Conservation (phyloP, 1,140 invertebrate genomes). For the Neotoxoptera formosana region DNA sequence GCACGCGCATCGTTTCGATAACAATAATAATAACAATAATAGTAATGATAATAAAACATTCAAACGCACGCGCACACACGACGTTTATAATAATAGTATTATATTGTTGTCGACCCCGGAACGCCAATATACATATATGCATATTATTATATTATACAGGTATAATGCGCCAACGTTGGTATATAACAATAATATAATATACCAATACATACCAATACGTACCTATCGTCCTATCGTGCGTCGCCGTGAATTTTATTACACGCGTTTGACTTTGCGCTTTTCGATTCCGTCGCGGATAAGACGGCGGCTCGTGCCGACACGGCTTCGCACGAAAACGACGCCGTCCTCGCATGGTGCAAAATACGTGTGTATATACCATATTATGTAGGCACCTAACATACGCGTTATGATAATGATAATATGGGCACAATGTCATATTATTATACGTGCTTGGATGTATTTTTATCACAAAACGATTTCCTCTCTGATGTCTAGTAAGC, state of each 20-base stretch:
- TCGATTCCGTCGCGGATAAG: conserved; percentile 7
- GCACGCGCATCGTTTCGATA: neutral
- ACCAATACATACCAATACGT: neutral
- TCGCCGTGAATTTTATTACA: neutral
- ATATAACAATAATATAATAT: neutral
- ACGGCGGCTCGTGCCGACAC: neutral
- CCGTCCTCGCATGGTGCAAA: too few species aligned
- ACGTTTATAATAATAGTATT: conserved; percentile 22
- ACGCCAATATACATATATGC: neutral
- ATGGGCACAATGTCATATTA: too few species aligned
- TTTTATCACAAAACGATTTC: too few species aligned
- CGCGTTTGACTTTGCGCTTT: conserved; percentile 12
- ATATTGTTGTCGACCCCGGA: neutral
- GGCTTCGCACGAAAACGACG: neutral
- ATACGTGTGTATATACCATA: neutral
- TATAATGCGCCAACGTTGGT: neutral
- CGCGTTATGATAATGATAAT: too few species aligned
- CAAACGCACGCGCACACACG: neutral
- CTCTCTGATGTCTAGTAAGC: too few species aligned
- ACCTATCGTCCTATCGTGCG: too few species aligned
- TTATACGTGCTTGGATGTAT: too few species aligned
- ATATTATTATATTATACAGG: too few species aligned
- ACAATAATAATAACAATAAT: neutral
- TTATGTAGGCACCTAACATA: too few species aligned
- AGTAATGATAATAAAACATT: neutral